Evolutionary conservation across 2,888 invertebrate genomes (phyloP).

Genomic region (Deroplatys truncata): DNA sequence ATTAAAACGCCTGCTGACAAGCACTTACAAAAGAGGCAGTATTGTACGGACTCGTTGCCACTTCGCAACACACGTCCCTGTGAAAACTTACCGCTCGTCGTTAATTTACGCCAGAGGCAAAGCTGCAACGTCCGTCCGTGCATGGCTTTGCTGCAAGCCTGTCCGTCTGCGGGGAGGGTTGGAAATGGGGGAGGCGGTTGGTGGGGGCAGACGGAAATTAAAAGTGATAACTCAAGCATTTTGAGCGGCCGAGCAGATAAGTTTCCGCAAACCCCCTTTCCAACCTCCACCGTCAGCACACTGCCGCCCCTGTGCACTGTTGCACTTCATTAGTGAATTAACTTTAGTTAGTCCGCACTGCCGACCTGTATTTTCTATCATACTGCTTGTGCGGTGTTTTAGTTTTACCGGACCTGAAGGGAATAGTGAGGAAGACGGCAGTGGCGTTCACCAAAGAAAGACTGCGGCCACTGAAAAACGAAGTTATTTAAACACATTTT

Average conservation of each 20-base stretch:
- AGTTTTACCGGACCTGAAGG: background rate
- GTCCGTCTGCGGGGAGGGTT: background rate
- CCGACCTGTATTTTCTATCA: background rate
- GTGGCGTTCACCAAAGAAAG: background rate
- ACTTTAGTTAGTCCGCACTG: background rate
- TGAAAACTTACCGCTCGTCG: conserved; percentile 5
- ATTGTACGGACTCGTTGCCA: background rate
- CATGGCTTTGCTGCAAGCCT: background rate
- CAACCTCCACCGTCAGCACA: background rate
- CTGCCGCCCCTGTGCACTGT: background rate
- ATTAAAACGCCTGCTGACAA: background rate
- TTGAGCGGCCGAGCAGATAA: conserved; percentile 26
- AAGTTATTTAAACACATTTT: too few species aligned
- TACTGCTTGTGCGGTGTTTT: background rate
- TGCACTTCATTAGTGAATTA: conserved; percentile 1
- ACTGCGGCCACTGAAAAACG: background rate
- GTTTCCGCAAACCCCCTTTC: conserved; percentile 14
- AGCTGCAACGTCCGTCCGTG: conserved; percentile 11
- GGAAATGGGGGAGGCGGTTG: background rate
- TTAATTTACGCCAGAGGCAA: conserved; percentile 9
- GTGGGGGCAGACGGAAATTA: conserved; percentile 28
- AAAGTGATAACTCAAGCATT: conserved; percentile 32
- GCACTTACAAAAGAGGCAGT: background rate
- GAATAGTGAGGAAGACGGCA: background rate
- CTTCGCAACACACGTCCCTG: background rate